phyloP scores from a whole-genome alignment of 1,140 invertebrate species.

The Neodiprion lecontei region DNA sequence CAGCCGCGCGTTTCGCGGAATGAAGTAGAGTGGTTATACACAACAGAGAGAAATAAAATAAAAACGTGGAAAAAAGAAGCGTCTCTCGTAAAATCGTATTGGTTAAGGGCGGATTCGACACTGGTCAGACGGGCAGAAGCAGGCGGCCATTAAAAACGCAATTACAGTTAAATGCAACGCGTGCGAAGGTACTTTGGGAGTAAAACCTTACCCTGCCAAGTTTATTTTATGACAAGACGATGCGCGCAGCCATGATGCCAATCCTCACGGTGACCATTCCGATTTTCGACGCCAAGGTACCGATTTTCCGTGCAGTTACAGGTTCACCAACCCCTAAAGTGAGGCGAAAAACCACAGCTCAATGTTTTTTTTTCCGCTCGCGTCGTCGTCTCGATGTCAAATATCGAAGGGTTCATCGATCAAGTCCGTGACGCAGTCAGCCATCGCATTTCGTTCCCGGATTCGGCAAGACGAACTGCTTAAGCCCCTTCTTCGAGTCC shows the following conservation, averaged over 20 bases:
- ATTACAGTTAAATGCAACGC: slow-evolving; percentile 50
- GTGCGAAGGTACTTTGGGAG: slow-evolving; percentile 36
- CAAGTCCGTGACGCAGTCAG: not conserved
- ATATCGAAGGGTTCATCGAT: not conserved
- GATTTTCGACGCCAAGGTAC: too few relatives aligned
- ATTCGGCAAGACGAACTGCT: not conserved
- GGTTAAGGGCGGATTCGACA: slow-evolving; percentile 46
- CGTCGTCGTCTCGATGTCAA: slow-evolving; percentile 1
- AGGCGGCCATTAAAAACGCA: slow-evolving; percentile 49
- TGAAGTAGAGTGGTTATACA: not conserved
- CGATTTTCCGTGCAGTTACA: too few relatives aligned
- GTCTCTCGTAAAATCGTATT: slow-evolving; percentile 45
- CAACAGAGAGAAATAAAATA: slow-evolving; percentile 10
- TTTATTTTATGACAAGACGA: slow-evolving; percentile 23
- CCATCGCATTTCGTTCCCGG: not conserved
- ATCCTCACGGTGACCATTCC: too few relatives aligned
- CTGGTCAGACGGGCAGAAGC: slow-evolving; percentile 28
- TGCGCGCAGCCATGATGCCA: not conserved
- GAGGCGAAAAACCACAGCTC: too few relatives aligned
- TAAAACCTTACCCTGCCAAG: slow-evolving; percentile 3
- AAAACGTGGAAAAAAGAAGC: slow-evolving; percentile 17
- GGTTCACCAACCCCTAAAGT: too few relatives aligned
- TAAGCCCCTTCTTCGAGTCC: not conserved
- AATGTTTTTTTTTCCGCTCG: too few relatives aligned
- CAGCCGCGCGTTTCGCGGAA: slow-evolving; percentile 9